Evolutionary conservation across 2,113 vertebrate genomes (phyloP).

Genomic region (Pelusios castaneus): DNA sequence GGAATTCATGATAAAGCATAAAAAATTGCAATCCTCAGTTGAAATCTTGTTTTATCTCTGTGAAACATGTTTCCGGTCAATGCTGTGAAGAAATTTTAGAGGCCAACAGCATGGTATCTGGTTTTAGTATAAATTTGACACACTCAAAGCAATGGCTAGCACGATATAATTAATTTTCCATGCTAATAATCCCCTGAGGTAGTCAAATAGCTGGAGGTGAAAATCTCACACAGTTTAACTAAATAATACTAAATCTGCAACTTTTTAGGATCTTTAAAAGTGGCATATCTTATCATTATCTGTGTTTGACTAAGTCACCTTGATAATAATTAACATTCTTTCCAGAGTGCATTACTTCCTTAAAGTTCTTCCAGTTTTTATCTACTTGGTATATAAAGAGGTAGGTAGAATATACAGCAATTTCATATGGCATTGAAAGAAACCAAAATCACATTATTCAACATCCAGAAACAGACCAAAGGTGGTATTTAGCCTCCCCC

Average conservation of each 20-base stretch:
- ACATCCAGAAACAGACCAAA: neutral
- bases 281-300: neutral
- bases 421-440: neutral
- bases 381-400: neutral
- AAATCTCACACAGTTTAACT: neutral
- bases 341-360: neutral
- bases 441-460: neutral
- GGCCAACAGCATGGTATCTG: constrained; percentile 3
- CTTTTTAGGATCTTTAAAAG: neutral
- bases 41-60: constrained; percentile 71
- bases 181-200: neutral
- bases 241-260: neutral
- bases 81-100: constrained; percentile 40
- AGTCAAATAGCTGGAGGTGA: neutral
- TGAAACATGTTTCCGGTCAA: constrained; percentile 63
- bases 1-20: constrained; percentile 9
- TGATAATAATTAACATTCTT: neutral
- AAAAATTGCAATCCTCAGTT: constrained; percentile 68
- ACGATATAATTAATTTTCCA: constrained; percentile 53
- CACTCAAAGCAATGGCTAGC: constrained; percentile 29
- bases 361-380: neutral
- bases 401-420: neutral
- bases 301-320: neutral
- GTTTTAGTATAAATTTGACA: constrained; percentile 53
- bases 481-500: rapidly evolving